phyloP scores from a whole-genome alignment of 30 jellyfish, hydroid and myxozoan species.

The Nemopilema nomurai region DNA sequence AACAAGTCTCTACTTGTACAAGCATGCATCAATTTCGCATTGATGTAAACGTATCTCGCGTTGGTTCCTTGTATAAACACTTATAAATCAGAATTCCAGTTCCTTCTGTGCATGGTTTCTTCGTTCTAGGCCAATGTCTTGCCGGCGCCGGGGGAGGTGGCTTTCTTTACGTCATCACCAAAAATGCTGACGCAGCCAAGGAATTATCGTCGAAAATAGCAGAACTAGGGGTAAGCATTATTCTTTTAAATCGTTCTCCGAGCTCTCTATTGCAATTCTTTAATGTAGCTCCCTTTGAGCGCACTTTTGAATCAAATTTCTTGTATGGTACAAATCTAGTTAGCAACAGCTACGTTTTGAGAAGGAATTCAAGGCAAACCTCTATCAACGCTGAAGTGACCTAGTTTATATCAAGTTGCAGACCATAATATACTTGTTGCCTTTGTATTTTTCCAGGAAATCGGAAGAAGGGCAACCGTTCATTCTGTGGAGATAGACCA shows the following conservation, averaged over 20 bases:
- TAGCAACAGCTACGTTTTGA: too few relatives aligned
- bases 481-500: constrained; percentile 73
- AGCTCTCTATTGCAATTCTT: background rate
- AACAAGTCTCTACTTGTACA: too few relatives aligned
- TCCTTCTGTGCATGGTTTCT: background rate
- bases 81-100: background rate
- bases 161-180: constrained; percentile 88
- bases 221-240: constrained; percentile 67
- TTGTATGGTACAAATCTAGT: too few relatives aligned
- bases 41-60: background rate
- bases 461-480: constrained; percentile 67
- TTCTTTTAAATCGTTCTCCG: background rate
- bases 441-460: constrained; percentile 37
- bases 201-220: constrained; percentile 55
- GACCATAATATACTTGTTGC: background rate
- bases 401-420: too few relatives aligned
- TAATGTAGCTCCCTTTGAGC: too few relatives aligned
- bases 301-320: background rate
- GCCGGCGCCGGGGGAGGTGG: constrained; percentile 99
- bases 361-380: background rate
- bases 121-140: constrained; percentile 79
- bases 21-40: background rate
- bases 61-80: background rate
- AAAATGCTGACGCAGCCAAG: constrained; percentile 66
- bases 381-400: too few relatives aligned